These are phyloP conservation scores for Drosophila neotestacea DNA, from an alignment of 2,888 invertebrate genomes.

Conservation along the genomic window DNA sequence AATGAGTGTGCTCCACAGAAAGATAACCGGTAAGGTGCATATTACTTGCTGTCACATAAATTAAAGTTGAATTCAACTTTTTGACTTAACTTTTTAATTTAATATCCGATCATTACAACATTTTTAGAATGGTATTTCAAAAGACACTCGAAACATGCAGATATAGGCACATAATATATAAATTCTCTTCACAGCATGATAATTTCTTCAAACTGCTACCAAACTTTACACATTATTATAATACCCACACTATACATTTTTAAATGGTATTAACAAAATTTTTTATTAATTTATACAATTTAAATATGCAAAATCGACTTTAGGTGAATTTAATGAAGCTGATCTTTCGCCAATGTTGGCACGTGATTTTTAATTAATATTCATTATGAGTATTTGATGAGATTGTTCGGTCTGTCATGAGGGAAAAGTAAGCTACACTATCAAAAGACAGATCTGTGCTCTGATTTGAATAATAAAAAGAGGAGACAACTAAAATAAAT, in stretches of 20 bases:
- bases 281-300: constrained; percentile 31
- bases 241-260: not conserved
- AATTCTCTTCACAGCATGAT: not conserved
- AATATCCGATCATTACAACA: too few relatives aligned
- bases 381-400: constrained; percentile 12
- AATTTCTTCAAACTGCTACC: not conserved
- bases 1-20: constrained; percentile 6
- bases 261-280: not conserved
- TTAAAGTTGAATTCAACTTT: too few relatives aligned
- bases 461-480: constrained; percentile 9
- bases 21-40: not conserved
- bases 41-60: not conserved
- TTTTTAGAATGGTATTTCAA: too few relatives aligned
- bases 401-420: constrained; percentile 15
- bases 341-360: constrained; percentile 13
- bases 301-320: constrained; percentile 27
- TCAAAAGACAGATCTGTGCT: not conserved
- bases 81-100: too few relatives aligned
- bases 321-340: constrained; percentile 17
- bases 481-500: not conserved
- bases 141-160: too few relatives aligned
- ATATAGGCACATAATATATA: too few relatives aligned
- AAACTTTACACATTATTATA: not conserved
- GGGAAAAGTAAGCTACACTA: not conserved
- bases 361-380: constrained; percentile 31